phyloP scores from a whole-genome alignment of 2,113 vertebrate species.

The Penelope pileata region DNA sequence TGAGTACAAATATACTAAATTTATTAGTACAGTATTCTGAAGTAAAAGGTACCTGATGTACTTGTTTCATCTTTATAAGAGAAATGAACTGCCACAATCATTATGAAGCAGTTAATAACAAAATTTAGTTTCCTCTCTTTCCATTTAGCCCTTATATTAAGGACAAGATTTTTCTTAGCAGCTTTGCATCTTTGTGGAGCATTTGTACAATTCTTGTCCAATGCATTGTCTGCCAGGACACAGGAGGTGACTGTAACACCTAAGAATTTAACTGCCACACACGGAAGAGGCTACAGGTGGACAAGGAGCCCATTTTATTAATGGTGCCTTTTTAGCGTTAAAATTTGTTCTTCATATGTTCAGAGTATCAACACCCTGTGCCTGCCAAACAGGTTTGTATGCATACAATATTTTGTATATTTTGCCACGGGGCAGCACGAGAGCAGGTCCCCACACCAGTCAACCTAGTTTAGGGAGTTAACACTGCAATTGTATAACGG shows the following conservation, averaged over 20 bases:
- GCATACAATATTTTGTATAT: not conserved
- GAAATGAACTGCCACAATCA: not conserved
- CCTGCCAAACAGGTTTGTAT: not conserved
- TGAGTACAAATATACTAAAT: not conserved
- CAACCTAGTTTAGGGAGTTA: not conserved
- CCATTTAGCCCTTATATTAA: not conserved
- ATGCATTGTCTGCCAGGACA: not conserved
- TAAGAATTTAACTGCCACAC: not conserved
- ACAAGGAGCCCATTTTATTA: not conserved
- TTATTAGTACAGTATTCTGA: not conserved
- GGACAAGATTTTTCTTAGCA: not conserved
- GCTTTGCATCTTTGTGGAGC: not conserved
- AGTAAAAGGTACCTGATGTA: not conserved
- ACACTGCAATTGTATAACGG: not conserved
- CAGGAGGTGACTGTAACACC: fast-evolving
- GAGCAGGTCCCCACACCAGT: not conserved
- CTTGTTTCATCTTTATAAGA: not conserved
- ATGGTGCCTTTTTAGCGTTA: not conserved
- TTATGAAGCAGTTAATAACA: not conserved
- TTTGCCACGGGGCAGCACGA: not conserved
- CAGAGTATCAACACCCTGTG: not conserved
- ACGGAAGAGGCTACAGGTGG: not conserved
- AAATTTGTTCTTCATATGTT: not conserved
- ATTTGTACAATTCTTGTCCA: not conserved
- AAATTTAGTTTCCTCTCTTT: not conserved